Conservation (phyloP, 2,797 vertebrate genomes). For the Etheostoma nigrum region DNA sequence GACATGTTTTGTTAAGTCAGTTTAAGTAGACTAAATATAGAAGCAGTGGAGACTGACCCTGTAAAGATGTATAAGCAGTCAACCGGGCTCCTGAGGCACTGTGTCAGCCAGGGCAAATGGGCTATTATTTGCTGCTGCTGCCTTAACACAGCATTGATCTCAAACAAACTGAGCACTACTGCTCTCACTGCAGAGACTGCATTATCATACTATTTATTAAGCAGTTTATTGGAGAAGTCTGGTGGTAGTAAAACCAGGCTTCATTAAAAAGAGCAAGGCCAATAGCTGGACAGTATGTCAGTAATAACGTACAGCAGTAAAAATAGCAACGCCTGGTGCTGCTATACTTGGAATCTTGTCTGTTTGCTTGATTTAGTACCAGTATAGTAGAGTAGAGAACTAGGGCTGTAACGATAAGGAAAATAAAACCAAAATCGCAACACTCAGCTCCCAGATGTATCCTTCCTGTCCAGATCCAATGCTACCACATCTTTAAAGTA, state of each 20-base stretch:
- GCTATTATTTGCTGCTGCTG: conserved; percentile 43
- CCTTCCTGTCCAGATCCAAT: too few species aligned
- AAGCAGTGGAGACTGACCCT: conserved; percentile 33
- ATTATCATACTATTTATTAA: conserved; percentile 67
- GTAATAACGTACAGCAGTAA: conserved; percentile 5
- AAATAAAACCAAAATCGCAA: too few species aligned
- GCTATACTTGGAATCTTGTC: background rate
- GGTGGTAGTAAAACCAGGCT: conserved; percentile 60
- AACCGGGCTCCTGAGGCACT: conserved; percentile 56
- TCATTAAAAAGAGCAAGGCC: conserved; percentile 63
- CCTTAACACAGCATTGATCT: conserved; percentile 65
- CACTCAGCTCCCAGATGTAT: too few species aligned
- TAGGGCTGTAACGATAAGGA: too few species aligned
- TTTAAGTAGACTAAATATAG: conserved; percentile 50
- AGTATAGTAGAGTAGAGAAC: background rate
- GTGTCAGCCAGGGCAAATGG: conserved; percentile 52
- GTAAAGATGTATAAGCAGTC: conserved; percentile 49
- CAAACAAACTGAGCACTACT: conserved; percentile 44
- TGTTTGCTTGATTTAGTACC: conserved; percentile 16
- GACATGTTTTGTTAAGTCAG: conserved; percentile 40
- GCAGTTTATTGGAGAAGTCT: conserved; percentile 64
- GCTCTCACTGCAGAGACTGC: conserved; percentile 52
- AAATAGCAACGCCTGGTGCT: conserved; percentile 15
- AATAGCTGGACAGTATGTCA: conserved; percentile 30
- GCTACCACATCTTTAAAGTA: too few species aligned